A percentile compares a stretch with the other conserved stretches of the same genome.
Conservation (phyloP, 1,140 invertebrate species). For the Vanessa tameamea region DNA sequence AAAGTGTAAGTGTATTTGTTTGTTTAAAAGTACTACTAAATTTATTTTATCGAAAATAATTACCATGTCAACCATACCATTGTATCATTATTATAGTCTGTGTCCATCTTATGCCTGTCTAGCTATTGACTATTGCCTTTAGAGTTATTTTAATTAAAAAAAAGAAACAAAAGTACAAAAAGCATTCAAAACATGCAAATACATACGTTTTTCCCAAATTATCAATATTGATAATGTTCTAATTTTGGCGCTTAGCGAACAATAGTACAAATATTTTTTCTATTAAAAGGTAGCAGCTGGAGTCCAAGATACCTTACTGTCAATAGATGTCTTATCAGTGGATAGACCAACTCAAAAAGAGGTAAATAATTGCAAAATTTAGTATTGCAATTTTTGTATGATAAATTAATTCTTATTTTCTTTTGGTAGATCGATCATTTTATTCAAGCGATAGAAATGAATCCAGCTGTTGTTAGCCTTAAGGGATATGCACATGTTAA, state of each 20-base stretch:
- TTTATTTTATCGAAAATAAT: too few species aligned
- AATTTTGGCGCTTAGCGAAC: not conserved
- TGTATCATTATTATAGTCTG: too few species aligned
- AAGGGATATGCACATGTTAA: conserved; percentile 83
- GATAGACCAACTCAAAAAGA: conserved; percentile 81
- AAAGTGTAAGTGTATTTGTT: too few species aligned
- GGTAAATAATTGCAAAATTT: conserved; percentile 46
- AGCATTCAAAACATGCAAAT: too few species aligned
- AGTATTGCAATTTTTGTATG: not conserved
- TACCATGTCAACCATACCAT: too few species aligned
- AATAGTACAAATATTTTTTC: not conserved
- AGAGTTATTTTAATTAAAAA: too few species aligned
- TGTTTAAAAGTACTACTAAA: too few species aligned
- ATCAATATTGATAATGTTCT: not conserved
- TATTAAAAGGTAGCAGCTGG: conserved; percentile 74
- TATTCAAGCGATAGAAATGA: conserved; percentile 83
- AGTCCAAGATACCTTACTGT: conserved; percentile 81
- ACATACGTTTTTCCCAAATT: too few species aligned
- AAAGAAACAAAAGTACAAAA: too few species aligned
- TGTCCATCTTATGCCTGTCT: too few species aligned
- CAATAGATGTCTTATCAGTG: conserved; percentile 78
- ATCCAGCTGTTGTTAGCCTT: conserved; percentile 83
- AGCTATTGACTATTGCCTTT: too few species aligned
- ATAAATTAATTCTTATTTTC: conserved; percentile 6
- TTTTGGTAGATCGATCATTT: conserved; percentile 82